Percentiles rank a stretch among this genome's conserved stretches.
Evolutionary conservation across 2,888 invertebrate species (phyloP).

Genomic region (Stictocephala bisonia): DNA sequence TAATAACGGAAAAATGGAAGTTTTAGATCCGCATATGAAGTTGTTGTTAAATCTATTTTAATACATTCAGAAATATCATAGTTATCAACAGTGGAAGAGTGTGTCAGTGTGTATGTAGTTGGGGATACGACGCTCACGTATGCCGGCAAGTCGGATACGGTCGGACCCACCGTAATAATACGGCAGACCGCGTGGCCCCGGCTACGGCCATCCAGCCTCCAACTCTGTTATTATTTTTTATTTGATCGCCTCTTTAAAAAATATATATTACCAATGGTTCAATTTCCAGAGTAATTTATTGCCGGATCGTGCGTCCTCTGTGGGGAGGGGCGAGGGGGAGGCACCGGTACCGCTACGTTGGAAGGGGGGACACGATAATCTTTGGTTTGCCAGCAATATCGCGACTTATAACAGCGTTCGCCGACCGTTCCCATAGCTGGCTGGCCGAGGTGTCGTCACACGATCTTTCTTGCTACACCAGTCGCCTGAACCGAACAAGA

Average conservation of each 20-base stretch:
- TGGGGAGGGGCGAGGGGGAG: not conserved
- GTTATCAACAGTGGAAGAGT: no score
- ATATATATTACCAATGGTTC: slow-evolving; percentile 50
- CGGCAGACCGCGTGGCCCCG: not conserved
- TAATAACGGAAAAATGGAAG: no score
- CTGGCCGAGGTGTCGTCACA: no score
- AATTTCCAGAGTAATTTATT: slow-evolving; percentile 48
- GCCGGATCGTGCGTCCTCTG: slow-evolving; percentile 43
- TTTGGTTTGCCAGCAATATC: slow-evolving; percentile 34
- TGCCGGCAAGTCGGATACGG: no score
- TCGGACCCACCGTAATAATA: not conserved
- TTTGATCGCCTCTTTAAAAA: slow-evolving; percentile 51
- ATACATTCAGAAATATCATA: no score
- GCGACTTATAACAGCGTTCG: slow-evolving; percentile 2
- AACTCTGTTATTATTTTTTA: slow-evolving; percentile 49
- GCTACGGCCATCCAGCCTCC: slow-evolving; percentile 9
- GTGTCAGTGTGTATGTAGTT: no score
- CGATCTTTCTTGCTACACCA: no score
- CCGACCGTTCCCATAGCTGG: no score
- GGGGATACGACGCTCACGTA: no score
- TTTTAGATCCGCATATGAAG: no score
- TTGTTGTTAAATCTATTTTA: no score
- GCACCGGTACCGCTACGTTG: not conserved
- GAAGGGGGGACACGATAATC: slow-evolving; percentile 29
- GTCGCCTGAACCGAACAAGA: no score